A percentile compares a stretch with the other conserved stretches of the same genome.
Evolutionary conservation across 2,888 invertebrate genomes (phyloP).

Genomic region (Blera fallax): DNA sequence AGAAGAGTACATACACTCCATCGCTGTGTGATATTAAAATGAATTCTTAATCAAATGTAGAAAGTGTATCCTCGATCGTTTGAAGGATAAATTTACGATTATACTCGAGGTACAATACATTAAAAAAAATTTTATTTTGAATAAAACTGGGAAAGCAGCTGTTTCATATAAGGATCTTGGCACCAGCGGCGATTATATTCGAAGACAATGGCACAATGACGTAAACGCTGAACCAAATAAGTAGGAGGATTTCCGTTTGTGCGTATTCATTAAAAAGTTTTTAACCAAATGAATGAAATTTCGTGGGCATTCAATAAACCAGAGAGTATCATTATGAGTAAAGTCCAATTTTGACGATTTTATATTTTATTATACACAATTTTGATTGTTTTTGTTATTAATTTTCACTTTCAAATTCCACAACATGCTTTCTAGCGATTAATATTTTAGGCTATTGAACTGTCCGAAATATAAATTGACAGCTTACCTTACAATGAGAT

Average conservation of each 20-base stretch:
- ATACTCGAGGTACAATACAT: too few relatives aligned
- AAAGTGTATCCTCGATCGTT: too few relatives aligned
- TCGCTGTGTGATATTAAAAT: too few relatives aligned
- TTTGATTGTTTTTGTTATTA: neutral
- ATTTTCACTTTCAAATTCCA: neutral
- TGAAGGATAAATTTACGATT: too few relatives aligned
- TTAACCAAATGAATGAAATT: neutral
- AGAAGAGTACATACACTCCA: too few relatives aligned
- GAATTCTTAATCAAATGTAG: too few relatives aligned
- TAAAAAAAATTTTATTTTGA: too few relatives aligned
- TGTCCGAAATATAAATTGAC: neutral
- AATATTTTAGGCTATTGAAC: too few relatives aligned
- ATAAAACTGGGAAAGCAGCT: too few relatives aligned
- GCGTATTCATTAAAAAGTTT: neutral
- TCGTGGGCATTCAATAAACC: neutral
- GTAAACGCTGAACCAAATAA: neutral
- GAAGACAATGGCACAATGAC: neutral
- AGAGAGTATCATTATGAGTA: neutral
- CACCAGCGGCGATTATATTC: neutral
- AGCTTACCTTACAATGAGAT: conserved; percentile 89
- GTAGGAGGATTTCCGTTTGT: neutral
- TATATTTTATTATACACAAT: neutral
- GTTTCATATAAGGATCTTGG: too few relatives aligned
- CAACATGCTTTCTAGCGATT: neutral
- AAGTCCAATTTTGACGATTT: neutral